phyloP scores from a whole-genome alignment of 64 coral and sea anemone genomes.

The Actinia tenebrosa region DNA sequence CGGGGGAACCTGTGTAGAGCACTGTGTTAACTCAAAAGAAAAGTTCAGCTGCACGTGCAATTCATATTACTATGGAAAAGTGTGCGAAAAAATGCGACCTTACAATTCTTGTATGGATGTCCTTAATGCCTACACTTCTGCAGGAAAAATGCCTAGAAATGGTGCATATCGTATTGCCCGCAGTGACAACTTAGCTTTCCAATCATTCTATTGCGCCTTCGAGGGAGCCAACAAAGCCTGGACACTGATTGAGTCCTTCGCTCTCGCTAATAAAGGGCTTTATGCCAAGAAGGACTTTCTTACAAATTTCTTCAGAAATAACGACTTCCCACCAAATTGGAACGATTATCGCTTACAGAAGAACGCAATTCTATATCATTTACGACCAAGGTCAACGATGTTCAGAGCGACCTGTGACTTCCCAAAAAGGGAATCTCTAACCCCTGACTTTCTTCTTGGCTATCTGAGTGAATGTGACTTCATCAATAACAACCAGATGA shows the following conservation, averaged over 20 bases:
- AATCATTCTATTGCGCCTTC: not conserved
- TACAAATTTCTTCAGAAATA: not conserved
- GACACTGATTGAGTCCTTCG: not conserved
- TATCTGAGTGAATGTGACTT: not conserved
- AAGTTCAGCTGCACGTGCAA: slow-evolving; percentile 32
- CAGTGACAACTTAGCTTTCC: not conserved
- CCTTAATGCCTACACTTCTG: not conserved
- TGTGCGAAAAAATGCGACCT: not conserved
- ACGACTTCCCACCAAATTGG: not conserved
- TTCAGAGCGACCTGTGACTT: not conserved
- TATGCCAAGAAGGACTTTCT: not conserved
- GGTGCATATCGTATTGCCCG: not conserved
- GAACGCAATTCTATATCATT: not conserved
- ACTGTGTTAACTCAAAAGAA: slow-evolving; percentile 10
- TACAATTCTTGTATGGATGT: not conserved
- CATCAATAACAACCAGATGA: not conserved
- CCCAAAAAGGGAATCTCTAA: not conserved
- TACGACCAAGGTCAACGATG: not conserved
- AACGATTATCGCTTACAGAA: not conserved
- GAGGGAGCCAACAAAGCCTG: not conserved
- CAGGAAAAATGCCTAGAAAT: not conserved
- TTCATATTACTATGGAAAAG: slow-evolving; percentile 9
- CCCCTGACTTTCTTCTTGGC: slow-evolving; percentile 8
- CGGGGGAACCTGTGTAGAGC: slow-evolving; percentile 30
- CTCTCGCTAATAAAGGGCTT: not conserved